These are phyloP conservation scores for Centropyge bicolor DNA, from an alignment of 2,797 vertebrate genomes.

Conservation along the genomic window DNA sequence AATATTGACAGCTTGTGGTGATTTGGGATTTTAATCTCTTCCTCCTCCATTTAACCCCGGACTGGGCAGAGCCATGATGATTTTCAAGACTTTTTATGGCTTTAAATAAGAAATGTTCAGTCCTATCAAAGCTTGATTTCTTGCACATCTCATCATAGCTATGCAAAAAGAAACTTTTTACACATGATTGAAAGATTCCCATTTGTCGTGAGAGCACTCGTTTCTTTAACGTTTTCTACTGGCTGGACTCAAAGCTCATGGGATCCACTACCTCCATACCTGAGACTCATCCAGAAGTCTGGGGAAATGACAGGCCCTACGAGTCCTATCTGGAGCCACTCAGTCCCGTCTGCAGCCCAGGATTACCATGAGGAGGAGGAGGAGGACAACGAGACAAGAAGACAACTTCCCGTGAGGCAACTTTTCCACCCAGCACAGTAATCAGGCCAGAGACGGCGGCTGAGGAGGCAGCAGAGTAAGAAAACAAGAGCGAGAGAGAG, in stretches of 20 bases:
- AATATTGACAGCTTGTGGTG: conserved; percentile 16
- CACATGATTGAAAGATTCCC: not conserved
- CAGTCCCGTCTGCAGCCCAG: conserved; percentile 26
- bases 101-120: conserved; percentile 23
- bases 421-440: conserved; percentile 42
- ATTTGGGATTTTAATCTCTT: conserved; percentile 18
- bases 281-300: conserved; percentile 42
- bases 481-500: conserved; percentile 40
- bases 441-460: conserved; percentile 39
- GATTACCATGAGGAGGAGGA: conserved; percentile 35
- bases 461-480: conserved; percentile 28
- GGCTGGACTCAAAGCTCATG: conserved; percentile 21
- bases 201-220: not conserved
- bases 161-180: not conserved
- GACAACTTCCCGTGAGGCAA: conserved; percentile 46
- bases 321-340: conserved; percentile 44
- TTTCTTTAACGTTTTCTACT: conserved; percentile 12
- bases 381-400: conserved; percentile 34
- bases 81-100: conserved; percentile 12
- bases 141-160: not conserved
- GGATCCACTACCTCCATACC: conserved; percentile 25
- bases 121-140: conserved; percentile 11
- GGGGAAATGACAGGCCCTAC: not conserved
- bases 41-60: not conserved
- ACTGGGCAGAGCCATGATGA: not conserved